phyloP scores from a whole-genome alignment of 2,113 vertebrate species.

The Hipposideros armiger region DNA sequence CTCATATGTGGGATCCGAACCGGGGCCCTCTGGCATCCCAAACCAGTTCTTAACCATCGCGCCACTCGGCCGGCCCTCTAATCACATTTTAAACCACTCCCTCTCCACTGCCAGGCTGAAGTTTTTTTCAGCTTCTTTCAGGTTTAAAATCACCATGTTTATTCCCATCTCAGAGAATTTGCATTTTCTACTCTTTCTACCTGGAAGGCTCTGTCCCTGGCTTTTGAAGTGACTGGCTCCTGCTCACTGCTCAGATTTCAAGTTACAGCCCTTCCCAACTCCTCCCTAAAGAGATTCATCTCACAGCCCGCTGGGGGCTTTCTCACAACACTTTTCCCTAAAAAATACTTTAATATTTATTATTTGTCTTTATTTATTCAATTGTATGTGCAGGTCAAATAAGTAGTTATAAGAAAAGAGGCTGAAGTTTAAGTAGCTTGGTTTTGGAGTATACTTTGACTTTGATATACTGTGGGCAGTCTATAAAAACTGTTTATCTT shows the following conservation, averaged over 20 bases:
- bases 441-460: neutral
- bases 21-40: too few species aligned
- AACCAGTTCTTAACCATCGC: too few species aligned
- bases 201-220: neutral
- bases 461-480: neutral
- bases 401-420: neutral
- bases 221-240: neutral
- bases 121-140: neutral
- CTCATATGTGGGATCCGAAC: too few species aligned
- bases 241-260: neutral
- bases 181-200: neutral
- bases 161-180: neutral
- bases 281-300: neutral
- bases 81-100: neutral
- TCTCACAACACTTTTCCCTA: neutral
- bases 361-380: neutral
- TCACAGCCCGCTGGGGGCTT: accelerated
- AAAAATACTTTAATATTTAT: neutral
- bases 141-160: neutral
- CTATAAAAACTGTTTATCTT: neutral
- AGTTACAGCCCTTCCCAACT: neutral
- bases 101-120: neutral
- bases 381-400: neutral
- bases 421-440: neutral
- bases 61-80: neutral